Conservation (phyloP, 2,888 invertebrate species). For the Xanthorhoe designata region DNA sequence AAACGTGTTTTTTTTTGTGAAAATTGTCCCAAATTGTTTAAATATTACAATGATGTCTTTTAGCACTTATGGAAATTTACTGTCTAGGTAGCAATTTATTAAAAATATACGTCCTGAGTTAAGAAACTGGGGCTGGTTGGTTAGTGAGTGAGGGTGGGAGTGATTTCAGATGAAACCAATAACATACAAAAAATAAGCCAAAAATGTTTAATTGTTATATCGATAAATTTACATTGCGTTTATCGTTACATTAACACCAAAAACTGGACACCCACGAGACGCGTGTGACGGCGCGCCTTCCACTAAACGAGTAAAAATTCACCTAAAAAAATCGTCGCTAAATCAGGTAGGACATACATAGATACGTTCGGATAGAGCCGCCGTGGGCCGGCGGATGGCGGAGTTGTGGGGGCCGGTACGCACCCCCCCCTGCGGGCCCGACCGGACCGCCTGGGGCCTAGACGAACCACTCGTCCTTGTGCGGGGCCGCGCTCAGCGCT, state of each 20-base stretch:
- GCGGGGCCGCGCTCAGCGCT: slow-evolving; percentile 92
- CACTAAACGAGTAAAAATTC: slow-evolving; percentile 82
- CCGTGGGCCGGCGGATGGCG: slow-evolving; percentile 38
- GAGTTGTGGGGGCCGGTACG: slow-evolving; percentile 68
- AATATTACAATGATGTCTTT: not conserved
- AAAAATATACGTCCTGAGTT: not conserved
- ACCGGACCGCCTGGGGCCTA: slow-evolving; percentile 76
- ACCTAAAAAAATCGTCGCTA: slow-evolving; percentile 79
- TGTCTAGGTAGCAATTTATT: not conserved
- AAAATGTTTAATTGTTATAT: slow-evolving; percentile 84
- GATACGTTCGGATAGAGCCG: slow-evolving; percentile 52
- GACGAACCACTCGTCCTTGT: slow-evolving; percentile 97
- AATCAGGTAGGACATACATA: slow-evolving; percentile 73
- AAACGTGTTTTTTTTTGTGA: slow-evolving; percentile 18
- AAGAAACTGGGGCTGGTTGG: not conserved
- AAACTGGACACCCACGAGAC: slow-evolving; percentile 74
- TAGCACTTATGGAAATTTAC: not conserved
- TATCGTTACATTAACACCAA: slow-evolving; percentile 74
- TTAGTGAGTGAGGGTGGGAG: slow-evolving; percentile 10
- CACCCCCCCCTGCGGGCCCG: slow-evolving; percentile 76
- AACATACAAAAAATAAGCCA: slow-evolving; percentile 84
- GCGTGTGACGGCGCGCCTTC: slow-evolving; percentile 77
- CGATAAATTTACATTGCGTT: slow-evolving; percentile 83
- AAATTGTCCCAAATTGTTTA: not conserved
- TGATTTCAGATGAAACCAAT: slow-evolving; percentile 67